phyloP scores from a whole-genome alignment of 2,888 invertebrate species.

The Xestobium rufovillosum region DNA sequence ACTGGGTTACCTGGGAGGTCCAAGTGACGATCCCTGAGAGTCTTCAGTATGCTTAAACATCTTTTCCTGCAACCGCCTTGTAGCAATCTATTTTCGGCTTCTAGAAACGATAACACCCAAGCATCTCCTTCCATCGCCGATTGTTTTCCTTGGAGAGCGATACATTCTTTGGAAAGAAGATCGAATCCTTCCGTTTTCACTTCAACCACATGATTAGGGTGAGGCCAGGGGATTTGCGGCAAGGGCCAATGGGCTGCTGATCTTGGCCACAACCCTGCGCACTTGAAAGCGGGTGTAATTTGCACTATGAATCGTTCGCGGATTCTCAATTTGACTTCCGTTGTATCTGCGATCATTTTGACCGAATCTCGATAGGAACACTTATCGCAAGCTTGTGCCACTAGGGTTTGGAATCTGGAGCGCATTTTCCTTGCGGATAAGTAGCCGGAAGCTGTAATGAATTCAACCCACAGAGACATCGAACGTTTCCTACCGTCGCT shows the following conservation, averaged over 20 bases:
- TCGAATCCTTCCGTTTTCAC: slow-evolving; percentile 82
- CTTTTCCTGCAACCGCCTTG: slow-evolving; percentile 66
- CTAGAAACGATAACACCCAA: slow-evolving; percentile 73
- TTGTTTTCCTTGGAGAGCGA: slow-evolving; percentile 61
- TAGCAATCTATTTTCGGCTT: slow-evolving; percentile 69
- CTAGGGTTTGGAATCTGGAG: slow-evolving; percentile 70
- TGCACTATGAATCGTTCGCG: slow-evolving; percentile 75
- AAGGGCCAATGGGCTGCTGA: slow-evolving; percentile 78
- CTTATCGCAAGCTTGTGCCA: slow-evolving; percentile 74
- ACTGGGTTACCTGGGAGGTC: slow-evolving; percentile 71
- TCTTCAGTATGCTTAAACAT: slow-evolving; percentile 71
- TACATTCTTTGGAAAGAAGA: slow-evolving; percentile 65
- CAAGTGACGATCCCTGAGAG: slow-evolving; percentile 71
- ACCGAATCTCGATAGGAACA: slow-evolving; percentile 71
- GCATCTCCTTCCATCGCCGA: slow-evolving; percentile 79
- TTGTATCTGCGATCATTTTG: slow-evolving; percentile 76
- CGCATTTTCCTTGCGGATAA: slow-evolving; percentile 76
- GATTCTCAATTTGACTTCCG: slow-evolving; percentile 70
- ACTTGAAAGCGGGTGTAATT: slow-evolving; percentile 79
- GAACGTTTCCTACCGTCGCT: slow-evolving; percentile 80
- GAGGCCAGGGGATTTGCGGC: slow-evolving; percentile 73
- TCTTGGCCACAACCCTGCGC: slow-evolving; percentile 77
- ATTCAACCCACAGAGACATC: slow-evolving; percentile 86
- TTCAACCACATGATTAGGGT: slow-evolving; percentile 68
- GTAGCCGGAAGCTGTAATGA: slow-evolving; percentile 82